Conservation (phyloP, 2,113 vertebrate genomes). For the Callorhinus ursinus region DNA sequence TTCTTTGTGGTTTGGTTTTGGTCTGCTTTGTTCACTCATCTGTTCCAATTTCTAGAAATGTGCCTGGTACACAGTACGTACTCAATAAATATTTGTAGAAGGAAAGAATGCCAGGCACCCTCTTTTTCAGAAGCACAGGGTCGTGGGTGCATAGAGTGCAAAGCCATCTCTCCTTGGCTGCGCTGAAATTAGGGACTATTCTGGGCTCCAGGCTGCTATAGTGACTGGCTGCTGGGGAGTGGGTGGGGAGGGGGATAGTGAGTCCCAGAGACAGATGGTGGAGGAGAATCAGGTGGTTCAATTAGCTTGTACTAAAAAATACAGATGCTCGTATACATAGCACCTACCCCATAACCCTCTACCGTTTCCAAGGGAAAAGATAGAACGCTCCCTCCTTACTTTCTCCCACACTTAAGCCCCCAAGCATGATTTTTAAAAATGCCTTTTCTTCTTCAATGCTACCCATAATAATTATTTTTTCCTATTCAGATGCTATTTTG, state of each 20-base stretch:
- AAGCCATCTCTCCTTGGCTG: background rate
- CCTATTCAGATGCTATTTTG: background rate
- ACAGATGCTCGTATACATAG: background rate
- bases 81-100: background rate
- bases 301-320: constrained; percentile 60
- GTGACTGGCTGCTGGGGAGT: background rate
- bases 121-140: background rate
- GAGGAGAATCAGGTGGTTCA: constrained; percentile 55
- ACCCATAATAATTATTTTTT: background rate
- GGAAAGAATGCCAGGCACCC: background rate
- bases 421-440: background rate
- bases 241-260: background rate
- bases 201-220: constrained; percentile 14
- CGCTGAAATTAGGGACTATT: background rate
- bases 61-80: background rate
- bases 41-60: background rate
- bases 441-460: constrained; percentile 7
- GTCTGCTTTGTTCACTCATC: background rate
- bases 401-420: background rate
- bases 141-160: background rate
- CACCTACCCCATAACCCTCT: background rate
- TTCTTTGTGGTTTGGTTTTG: background rate
- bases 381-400: no score
- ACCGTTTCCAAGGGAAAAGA: background rate
- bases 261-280: constrained; percentile 51